phyloP scores from a whole-genome alignment of 2,797 vertebrate genomes.

The Phoeniculus purpureus region DNA sequence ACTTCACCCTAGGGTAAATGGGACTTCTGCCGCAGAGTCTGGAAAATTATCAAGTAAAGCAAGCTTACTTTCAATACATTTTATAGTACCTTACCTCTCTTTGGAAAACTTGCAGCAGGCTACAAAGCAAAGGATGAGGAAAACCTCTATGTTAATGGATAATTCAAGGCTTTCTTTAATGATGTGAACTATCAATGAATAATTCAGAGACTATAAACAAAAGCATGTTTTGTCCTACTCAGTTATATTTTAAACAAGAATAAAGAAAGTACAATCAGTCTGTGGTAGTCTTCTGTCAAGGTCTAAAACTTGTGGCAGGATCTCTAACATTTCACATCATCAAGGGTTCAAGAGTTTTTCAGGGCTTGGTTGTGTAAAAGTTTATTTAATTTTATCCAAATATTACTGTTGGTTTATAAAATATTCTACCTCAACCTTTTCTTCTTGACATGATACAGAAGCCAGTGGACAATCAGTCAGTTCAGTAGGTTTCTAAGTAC shows the following conservation, averaged over 20 bases:
- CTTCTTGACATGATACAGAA: neutral
- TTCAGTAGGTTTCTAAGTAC: neutral
- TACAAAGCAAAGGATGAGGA: neutral
- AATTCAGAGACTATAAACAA: neutral
- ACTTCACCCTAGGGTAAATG: neutral
- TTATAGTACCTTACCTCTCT: neutral
- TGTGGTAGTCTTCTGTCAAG: neutral
- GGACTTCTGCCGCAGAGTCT: neutral
- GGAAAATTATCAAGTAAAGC: too few relatives aligned
- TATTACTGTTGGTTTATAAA: neutral
- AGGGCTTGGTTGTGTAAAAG: neutral
- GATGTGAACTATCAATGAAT: neutral
- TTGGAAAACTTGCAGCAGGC: neutral
- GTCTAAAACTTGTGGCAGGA: neutral
- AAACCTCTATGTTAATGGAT: neutral
- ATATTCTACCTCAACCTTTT: neutral
- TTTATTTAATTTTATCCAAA: neutral
- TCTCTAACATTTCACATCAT: neutral
- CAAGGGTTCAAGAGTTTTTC: neutral
- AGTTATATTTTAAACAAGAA: neutral
- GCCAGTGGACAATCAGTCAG: neutral
- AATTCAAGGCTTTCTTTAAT: neutral
- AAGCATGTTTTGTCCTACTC: neutral
- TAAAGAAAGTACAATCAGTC: neutral
- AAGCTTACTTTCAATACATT: neutral